These are phyloP conservation scores for Apoda limacodes DNA, from an alignment of 2,888 invertebrate genomes.

Conservation along the genomic window DNA sequence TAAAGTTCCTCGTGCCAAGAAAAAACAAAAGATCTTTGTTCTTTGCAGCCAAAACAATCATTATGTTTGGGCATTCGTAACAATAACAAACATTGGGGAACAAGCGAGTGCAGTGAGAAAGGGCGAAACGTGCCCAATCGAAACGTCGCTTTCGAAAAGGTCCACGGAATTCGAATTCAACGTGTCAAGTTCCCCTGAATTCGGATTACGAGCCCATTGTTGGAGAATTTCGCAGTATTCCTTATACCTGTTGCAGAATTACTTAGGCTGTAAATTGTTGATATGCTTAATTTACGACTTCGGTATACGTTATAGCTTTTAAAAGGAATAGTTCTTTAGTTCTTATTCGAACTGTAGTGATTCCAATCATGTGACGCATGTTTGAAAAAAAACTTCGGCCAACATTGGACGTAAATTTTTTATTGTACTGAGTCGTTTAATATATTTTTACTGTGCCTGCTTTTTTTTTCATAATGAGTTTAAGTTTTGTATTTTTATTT, in stretches of 20 bases:
- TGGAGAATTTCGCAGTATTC: constrained; percentile 35
- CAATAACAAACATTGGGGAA: constrained; percentile 50
- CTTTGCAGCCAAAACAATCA: constrained; percentile 60
- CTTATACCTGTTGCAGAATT: constrained; percentile 22
- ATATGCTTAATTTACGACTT: constrained; percentile 10
- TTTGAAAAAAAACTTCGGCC: too few relatives aligned
- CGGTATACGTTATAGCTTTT: too few relatives aligned
- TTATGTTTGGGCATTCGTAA: constrained; percentile 51
- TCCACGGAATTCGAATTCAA: constrained; percentile 33
- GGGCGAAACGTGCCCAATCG: constrained; percentile 51
- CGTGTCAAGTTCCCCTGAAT: constrained; percentile 43
- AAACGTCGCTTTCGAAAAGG: constrained; percentile 36
- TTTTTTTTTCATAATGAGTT: too few relatives aligned
- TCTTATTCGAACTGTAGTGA: too few relatives aligned
- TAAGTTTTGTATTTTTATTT: too few relatives aligned
- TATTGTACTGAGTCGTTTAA: too few relatives aligned
- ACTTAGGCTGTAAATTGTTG: constrained; percentile 8
- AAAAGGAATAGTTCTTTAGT: too few relatives aligned
- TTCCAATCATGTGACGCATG: too few relatives aligned
- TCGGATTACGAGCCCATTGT: constrained; percentile 54
- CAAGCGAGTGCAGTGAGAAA: constrained; percentile 16
- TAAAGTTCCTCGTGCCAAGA: constrained; percentile 34
- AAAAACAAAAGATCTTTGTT: constrained; percentile 56
- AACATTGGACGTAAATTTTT: too few relatives aligned
- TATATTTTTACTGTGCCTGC: too few relatives aligned